These are phyloP conservation scores for Cremastobaeus sp. DNA, from an alignment of 2,888 invertebrate species.

Conservation along the genomic window DNA sequence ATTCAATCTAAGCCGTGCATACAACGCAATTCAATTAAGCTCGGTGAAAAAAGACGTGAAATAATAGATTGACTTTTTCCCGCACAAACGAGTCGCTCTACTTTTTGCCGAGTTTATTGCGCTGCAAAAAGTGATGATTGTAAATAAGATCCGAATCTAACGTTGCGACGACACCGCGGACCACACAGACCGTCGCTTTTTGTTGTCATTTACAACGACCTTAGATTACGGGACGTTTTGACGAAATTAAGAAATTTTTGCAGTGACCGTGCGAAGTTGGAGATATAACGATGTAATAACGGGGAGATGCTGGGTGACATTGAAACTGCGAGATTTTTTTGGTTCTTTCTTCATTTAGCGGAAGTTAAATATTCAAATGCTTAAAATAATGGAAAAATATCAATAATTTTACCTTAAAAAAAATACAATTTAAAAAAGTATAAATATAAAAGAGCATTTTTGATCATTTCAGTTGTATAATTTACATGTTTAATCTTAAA, in stretches of 20 bases:
- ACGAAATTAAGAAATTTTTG: constrained; percentile 42
- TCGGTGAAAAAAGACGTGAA: neutral
- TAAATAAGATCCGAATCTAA: constrained; percentile 22
- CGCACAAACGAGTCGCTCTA: constrained; percentile 1
- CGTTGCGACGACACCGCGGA: constrained; percentile 9
- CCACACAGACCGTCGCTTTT: constrained; percentile 21
- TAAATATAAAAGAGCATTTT: too few relatives aligned
- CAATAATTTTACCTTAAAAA: too few relatives aligned
- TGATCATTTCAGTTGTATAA: too few relatives aligned
- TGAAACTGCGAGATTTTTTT: too few relatives aligned
- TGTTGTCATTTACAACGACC: constrained; percentile 33
- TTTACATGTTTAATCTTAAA: too few relatives aligned
- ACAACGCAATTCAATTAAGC: constrained; percentile 5
- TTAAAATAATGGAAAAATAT: too few relatives aligned
- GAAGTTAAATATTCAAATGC: too few relatives aligned
- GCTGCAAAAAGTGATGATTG: constrained; percentile 25
- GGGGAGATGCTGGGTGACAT: constrained; percentile 35
- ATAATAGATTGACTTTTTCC: constrained; percentile 14
- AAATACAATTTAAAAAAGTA: too few relatives aligned
- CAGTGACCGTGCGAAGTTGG: constrained; percentile 35
- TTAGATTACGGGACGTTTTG: constrained; percentile 40
- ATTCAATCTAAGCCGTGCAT: too few relatives aligned
- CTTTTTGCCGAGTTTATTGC: constrained; percentile 21
- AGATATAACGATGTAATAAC: constrained; percentile 20
- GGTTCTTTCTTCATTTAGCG: too few relatives aligned